These are phyloP conservation scores for Athripsodes cinereus DNA, from an alignment of 2,888 invertebrate species.

Conservation along the genomic window DNA sequence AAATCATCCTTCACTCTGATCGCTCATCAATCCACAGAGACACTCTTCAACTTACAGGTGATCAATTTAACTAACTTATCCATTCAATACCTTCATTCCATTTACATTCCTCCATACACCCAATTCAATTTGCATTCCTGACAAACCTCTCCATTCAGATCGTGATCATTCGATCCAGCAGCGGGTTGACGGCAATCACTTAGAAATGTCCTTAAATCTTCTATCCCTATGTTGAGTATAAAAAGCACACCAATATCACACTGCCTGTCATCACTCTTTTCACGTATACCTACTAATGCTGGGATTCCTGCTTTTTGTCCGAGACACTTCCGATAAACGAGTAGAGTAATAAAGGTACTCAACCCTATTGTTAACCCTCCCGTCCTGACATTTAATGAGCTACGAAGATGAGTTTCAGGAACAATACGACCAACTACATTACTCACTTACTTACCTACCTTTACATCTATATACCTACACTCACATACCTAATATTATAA, in stretches of 20 bases:
- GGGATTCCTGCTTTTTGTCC: slow-evolving; percentile 5
- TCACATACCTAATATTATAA: no score
- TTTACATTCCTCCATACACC: slow-evolving; percentile 15
- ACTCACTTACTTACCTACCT: no score
- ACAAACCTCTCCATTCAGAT: slow-evolving; percentile 10
- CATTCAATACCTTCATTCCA: slow-evolving; percentile 12
- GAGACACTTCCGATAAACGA: slow-evolving; percentile 12
- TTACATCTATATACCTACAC: no score
- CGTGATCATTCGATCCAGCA: slow-evolving; percentile 10
- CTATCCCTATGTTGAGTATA: slow-evolving; percentile 10
- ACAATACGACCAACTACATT: neutral
- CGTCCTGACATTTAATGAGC: neutral
- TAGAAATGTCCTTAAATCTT: slow-evolving; percentile 18
- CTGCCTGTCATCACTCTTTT: slow-evolving; percentile 25
- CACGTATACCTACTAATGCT: neutral
- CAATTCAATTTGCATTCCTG: slow-evolving; percentile 15
- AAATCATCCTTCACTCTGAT: slow-evolving; percentile 4
- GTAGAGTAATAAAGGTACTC: slow-evolving; percentile 18
- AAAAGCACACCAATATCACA: slow-evolving; percentile 24
- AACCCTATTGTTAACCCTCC: slow-evolving; percentile 10
- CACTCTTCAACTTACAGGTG: slow-evolving; percentile 19
- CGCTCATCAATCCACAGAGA: slow-evolving; percentile 10
- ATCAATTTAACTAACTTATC: slow-evolving; percentile 18
- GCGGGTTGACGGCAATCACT: slow-evolving; percentile 19
- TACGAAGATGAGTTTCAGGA: slow-evolving; percentile 6